Evolutionary conservation across 2,888 invertebrate species (phyloP), one percentile per base, ranked within the genome.

Genomic region (Dorcus parallelipipedus): DNA sequence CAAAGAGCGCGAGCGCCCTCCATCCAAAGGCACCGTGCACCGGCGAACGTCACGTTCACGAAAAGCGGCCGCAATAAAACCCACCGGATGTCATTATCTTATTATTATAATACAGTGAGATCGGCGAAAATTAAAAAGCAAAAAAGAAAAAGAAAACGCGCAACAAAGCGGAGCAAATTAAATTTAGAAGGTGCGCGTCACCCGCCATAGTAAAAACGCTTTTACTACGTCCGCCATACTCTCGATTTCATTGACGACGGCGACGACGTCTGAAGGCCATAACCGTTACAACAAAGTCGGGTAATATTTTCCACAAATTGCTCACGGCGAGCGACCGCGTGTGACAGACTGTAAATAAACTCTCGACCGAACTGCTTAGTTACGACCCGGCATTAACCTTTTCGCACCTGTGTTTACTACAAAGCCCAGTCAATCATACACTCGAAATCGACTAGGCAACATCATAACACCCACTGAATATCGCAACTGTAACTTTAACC

Each of bases 341-440:
- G 52, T 52, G 52, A 52, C 52, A 52, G 52, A 52, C 52, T 40
- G 52, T 52, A 52, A 52, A 52, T 52, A 52, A 52, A 52, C 52
- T 38, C 41, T 40, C 52, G 14, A 40, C 52, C 17, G 38, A 40
- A 52, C 52, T 45, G 23, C 47, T 23, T 47, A 47, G 26, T 51
- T 40, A 64, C 64, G 62, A 65, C 62, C 65, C 53, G 60, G 49
- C 58, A 50, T 64, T 55, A 60, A 62, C 64, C 56, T 58, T 9
- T 49, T 33, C 26, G 26, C 48, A 48, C 39, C 39, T 40, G 40
- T 51, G 39, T 5, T 33, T 33, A 26, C 26, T 26, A 33, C 26
- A 33, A 33, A 33, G 6, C 0, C 6, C 26, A 33, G 26, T 33
- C 26, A 33, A 33, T 33, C 26, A 33, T 5, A 33, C 26, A 33